phyloP scores from a whole-genome alignment of 2,113 vertebrate species.

The Sialia sialis region DNA sequence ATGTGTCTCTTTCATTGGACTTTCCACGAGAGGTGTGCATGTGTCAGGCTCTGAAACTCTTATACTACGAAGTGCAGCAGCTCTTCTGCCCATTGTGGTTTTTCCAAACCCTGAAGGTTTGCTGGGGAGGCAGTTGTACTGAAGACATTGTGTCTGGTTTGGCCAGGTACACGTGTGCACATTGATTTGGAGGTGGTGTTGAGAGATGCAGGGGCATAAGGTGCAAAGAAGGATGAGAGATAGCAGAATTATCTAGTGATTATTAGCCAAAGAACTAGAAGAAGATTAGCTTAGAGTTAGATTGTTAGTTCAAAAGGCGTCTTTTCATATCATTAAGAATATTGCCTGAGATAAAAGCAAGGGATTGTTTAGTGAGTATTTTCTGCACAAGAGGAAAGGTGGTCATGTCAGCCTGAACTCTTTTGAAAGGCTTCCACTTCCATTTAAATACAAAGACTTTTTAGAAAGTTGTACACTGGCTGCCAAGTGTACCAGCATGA shows the following conservation, averaged over 20 bases:
- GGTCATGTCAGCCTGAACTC: not conserved
- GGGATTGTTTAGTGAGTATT: not conserved
- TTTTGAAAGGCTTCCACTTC: not conserved
- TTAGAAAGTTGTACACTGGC: not conserved
- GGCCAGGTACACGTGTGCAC: rapidly evolving
- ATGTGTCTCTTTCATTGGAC: not conserved
- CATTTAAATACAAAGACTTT: not conserved
- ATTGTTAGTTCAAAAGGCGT: not conserved
- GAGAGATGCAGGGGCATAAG: not conserved
- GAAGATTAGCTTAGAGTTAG: not conserved
- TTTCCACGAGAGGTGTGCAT: not conserved
- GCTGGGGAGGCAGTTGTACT: not conserved
- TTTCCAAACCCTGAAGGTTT: rapidly evolving
- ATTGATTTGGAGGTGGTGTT: not conserved
- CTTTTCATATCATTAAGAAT: not conserved
- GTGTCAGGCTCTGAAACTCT: not conserved
- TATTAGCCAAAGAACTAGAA: not conserved
- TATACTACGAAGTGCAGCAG: not conserved
- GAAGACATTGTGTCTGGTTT: rapidly evolving
- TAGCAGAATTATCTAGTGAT: not conserved
- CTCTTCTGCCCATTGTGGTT: rapidly evolving
- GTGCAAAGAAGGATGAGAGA: not conserved
- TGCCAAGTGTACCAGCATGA: not conserved
- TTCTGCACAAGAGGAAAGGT: not conserved
- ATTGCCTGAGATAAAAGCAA: not conserved